Evolutionary conservation across 2,888 invertebrate species (phyloP), one percentile per base, ranked within the genome.

Genomic region (Conops quadrifasciatus): DNA sequence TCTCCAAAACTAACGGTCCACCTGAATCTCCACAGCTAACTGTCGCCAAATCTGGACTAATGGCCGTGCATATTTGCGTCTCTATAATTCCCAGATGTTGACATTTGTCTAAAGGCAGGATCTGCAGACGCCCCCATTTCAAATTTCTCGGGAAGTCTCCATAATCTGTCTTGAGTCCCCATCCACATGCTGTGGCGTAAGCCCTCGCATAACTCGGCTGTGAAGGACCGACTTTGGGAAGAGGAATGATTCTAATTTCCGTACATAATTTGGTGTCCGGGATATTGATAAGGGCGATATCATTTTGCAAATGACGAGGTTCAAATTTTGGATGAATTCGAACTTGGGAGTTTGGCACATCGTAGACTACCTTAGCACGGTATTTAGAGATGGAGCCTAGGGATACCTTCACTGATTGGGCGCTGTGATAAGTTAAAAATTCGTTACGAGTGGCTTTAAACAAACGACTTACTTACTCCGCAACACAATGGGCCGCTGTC

Each of bases 131-230:
- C n/a, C n/a, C n/a, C n/a, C n/a, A n/a, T n/a, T n/a, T n/a, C n/a
- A n/a, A n/a, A 2, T 7, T 0, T 19, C 43, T 78, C 70, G n/a
- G 79, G 79, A 64, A 62, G 43, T 47, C 74, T 16, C 77, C 77
- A 1, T 59, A 28, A 36, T 83, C 83, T 2, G 78, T 79, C 63
- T 28, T 76, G 72, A 79, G 81, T 62, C 88, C 88, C 87, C 87
- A 88, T 28, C 88, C 88, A 71, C 85, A 86, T 51, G 85, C 86
- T 24, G 80, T 75, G 13, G 82, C 85, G 1, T 45, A 45, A 7
- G 78, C 71, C 13, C 83, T 83, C n/a, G 78, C 77, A 67, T 85
- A 86, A 59, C 73, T 80, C n/a, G 81, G 78, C 72, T 83, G 81
- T 45, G 72, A 67, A 47, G n/a, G n/a, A n/a, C n/a, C n/a, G n/a